Evolutionary conservation across 1,140 invertebrate species (phyloP).

Genomic region (Brachionus paranguensis): DNA sequence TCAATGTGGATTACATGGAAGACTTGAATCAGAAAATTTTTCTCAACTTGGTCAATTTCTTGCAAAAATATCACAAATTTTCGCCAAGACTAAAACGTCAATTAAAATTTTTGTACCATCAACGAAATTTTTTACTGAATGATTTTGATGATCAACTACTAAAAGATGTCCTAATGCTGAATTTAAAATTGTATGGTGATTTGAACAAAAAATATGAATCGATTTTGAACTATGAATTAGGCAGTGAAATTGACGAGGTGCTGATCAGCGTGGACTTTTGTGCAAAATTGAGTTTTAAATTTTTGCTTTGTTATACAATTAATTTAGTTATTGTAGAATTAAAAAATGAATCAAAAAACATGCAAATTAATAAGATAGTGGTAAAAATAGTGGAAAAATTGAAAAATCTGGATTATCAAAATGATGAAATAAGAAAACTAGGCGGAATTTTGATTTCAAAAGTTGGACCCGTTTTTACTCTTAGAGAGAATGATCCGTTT

Average conservation of each 20-base stretch:
- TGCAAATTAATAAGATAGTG: not conserved
- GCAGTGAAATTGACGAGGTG: not conserved
- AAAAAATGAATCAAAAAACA: not conserved
- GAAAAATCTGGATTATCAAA: not conserved
- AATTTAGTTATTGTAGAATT: not conserved
- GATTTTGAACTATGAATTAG: not conserved
- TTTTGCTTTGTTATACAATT: not conserved
- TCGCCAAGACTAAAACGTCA: not conserved
- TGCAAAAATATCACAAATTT: not conserved
- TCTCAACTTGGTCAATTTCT: not conserved
- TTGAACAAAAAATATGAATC: not conserved
- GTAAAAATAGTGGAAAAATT: not conserved
- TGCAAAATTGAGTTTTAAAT: not conserved
- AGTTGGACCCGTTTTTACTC: not conserved
- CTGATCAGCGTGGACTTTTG: not conserved
- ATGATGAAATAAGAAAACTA: not conserved
- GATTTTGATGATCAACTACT: not conserved
- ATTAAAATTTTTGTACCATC: slow-evolving; percentile 10
- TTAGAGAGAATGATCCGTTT: not conserved
- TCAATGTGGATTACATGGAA: not conserved
- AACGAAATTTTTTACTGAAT: not conserved
- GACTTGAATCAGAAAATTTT: not conserved
- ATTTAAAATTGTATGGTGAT: not conserved
- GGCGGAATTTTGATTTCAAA: not conserved
- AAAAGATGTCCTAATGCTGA: not conserved